phyloP scores from a whole-genome alignment of 2,888 invertebrate species.

The Dynastes hyllus region DNA sequence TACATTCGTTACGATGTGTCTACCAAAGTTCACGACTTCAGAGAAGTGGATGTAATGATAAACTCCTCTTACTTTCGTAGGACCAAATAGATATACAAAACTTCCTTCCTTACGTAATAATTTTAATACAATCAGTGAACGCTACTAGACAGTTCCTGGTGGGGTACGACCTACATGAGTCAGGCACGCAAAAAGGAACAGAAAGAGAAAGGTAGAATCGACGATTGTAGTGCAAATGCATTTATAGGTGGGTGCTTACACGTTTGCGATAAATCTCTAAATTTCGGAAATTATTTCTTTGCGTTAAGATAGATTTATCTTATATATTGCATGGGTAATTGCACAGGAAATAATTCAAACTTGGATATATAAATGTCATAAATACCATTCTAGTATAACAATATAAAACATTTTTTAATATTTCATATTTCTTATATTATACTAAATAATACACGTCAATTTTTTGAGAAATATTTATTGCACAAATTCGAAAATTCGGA shows the following conservation, averaged over 20 bases:
- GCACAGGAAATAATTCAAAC: no score
- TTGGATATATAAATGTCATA: no score
- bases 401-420: no score
- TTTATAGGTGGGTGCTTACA: neutral
- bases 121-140: neutral
- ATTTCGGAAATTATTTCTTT: neutral
- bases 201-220: conserved; percentile 16
- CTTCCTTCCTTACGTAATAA: conserved; percentile 22
- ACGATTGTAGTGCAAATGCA: neutral
- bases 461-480: no score
- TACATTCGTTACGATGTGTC: no score
- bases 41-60: no score
- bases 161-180: conserved; percentile 19
- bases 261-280: neutral
- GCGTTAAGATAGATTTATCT: neutral
- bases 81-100: conserved; percentile 1
- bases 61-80: conserved; percentile 20
- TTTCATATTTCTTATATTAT: no score
- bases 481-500: no score
- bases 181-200: conserved; percentile 6
- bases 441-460: no score
- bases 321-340: neutral
- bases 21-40: no score
- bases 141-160: conserved; percentile 17
- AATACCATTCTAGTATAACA: no score